Conservation (phyloP, 1,140 invertebrate genomes). For the Tetramorium simillimum region DNA sequence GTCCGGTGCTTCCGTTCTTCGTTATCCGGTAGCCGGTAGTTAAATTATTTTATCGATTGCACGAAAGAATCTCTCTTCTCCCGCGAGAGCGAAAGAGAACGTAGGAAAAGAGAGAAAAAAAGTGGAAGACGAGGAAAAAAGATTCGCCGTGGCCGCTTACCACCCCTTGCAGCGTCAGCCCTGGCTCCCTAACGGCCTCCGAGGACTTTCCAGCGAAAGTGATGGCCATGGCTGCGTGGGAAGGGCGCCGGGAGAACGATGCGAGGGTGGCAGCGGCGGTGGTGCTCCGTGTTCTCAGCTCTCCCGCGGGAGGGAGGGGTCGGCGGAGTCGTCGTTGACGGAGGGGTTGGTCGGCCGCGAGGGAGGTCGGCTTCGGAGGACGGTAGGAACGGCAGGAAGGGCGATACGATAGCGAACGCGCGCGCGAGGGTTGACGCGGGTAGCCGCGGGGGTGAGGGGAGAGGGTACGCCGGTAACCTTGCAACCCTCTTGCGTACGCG, state of each 20-base stretch:
- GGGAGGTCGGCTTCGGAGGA: constrained; percentile 59
- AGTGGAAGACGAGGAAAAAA: constrained; percentile 49
- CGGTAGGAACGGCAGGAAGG: constrained; percentile 44
- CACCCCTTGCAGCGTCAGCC: constrained; percentile 82
- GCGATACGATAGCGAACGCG: constrained; percentile 21
- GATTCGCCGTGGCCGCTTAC: constrained; percentile 74
- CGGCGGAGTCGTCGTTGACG: constrained; percentile 52
- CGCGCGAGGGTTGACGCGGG: constrained; percentile 41
- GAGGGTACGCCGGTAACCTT: constrained; percentile 80
- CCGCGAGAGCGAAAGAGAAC: background rate
- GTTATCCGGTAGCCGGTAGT: constrained; percentile 45
- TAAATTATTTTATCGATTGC: constrained; percentile 69
- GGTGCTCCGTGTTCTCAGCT: constrained; percentile 47
- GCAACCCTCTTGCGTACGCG: constrained; percentile 80
- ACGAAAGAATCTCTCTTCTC: constrained; percentile 2
- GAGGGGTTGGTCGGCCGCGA: constrained; percentile 62
- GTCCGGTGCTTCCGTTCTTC: constrained; percentile 48
- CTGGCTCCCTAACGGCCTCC: constrained; percentile 67
- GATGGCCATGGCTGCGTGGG: constrained; percentile 78
- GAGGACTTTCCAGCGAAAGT: constrained; percentile 81
- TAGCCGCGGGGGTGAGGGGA: background rate
- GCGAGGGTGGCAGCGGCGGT: constrained; percentile 45
- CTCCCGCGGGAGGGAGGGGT: constrained; percentile 26
- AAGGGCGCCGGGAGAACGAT: constrained; percentile 63
- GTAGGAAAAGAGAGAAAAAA: background rate